Evolutionary conservation across 2,797 vertebrate genomes (phyloP).

Genomic region (Clarias laeviceps): DNA sequence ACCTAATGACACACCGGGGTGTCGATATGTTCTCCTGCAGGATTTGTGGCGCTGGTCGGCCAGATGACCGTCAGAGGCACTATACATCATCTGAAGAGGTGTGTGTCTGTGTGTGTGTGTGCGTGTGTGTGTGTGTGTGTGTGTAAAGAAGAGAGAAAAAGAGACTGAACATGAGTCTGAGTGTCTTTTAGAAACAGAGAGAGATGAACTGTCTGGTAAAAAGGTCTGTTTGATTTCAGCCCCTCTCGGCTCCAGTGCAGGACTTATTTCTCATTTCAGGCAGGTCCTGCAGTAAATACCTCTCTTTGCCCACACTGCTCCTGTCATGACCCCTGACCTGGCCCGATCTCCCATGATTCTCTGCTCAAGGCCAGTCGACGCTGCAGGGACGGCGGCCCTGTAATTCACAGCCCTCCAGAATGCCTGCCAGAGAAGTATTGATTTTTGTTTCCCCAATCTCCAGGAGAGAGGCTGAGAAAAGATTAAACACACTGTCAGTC

Average conservation of each 20-base stretch:
- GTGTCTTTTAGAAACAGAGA: constrained; percentile 38
- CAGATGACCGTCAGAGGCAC: constrained; percentile 64
- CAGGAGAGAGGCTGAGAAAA: constrained; percentile 94
- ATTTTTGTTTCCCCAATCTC: constrained; percentile 99
- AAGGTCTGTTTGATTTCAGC: constrained; percentile 55
- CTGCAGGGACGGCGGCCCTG: constrained; percentile 64
- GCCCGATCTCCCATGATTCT: constrained; percentile 62
- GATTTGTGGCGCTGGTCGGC: constrained; percentile 70
- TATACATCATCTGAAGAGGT: constrained; percentile 69
- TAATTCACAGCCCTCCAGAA: constrained; percentile 88
- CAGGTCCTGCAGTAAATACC: constrained; percentile 70
- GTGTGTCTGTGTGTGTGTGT: constrained; percentile 18
- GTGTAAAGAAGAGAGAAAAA: constrained; percentile 9
- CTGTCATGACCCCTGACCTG: constrained; percentile 73
- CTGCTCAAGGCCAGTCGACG: constrained; percentile 73
- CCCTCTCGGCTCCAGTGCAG: constrained; percentile 47
- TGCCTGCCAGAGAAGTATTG: constrained; percentile 94
- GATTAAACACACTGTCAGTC: constrained; percentile 99
- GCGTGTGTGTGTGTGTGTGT: constrained; percentile 21
- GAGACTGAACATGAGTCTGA: constrained; percentile 17
- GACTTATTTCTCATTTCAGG: constrained; percentile 73
- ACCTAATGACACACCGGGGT: constrained; percentile 72
- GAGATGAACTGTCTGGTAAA: constrained; percentile 28
- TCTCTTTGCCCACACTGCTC: constrained; percentile 64
- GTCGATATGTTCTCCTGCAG: constrained; percentile 71